These are phyloP conservation scores for Tubulanus polymorphus DNA, from an alignment of 2,888 invertebrate species.

Conservation along the genomic window DNA sequence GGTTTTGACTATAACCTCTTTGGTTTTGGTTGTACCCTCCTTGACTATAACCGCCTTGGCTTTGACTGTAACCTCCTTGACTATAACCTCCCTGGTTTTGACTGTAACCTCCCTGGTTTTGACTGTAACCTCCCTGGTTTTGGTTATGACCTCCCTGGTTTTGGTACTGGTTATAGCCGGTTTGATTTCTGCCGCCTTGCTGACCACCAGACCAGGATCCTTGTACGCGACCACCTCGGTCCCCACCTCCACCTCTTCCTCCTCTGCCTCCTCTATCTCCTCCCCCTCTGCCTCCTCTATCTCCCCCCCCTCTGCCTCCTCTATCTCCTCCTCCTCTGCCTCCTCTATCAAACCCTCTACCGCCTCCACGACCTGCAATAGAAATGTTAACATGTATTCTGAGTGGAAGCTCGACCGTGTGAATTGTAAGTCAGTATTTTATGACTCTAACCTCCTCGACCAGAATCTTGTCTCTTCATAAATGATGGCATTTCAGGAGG, in stretches of 20 bases:
- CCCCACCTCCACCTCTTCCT: conserved; percentile 8
- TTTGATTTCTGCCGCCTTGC: conserved; percentile 50
- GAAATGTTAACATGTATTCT: background rate
- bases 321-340: conserved; percentile 14
- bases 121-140: conserved; percentile 24
- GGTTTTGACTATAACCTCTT: conserved; percentile 24
- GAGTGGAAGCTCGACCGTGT: background rate
- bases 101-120: conserved; percentile 28
- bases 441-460: conserved; percentile 11
- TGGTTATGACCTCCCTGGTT: conserved; percentile 27
- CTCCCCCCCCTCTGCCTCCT: conserved; percentile 26
- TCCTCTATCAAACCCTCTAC: conserved; percentile 27
- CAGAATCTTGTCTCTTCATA: conserved; percentile 64
- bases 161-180: conserved; percentile 24
- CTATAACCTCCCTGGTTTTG: conserved; percentile 26
- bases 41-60: conserved; percentile 26
- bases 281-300: conserved; percentile 30
- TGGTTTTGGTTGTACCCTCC: conserved; percentile 29
- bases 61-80: conserved; percentile 45
- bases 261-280: conserved; percentile 26
- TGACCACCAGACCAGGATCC: conserved; percentile 36
- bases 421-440: background rate
- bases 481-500: conserved; percentile 97
- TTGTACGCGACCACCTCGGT: conserved; percentile 31
- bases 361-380: conserved; percentile 25